Percentiles rank a stretch among this genome's conserved stretches.
Evolutionary conservation across 2,797 vertebrate genomes (phyloP).

Genomic region (Sitta carolinensis): DNA sequence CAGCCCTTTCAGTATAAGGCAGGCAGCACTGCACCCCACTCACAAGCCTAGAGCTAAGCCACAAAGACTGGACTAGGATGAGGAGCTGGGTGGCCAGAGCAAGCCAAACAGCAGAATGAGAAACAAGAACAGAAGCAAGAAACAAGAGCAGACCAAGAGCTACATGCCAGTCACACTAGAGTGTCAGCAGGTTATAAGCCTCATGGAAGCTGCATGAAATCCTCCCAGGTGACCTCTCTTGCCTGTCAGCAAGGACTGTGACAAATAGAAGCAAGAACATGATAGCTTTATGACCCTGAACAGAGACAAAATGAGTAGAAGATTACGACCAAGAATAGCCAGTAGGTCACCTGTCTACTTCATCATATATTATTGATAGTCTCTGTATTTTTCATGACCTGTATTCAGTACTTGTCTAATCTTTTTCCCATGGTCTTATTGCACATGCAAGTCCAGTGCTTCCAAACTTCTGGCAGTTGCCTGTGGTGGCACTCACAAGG

Average conservation of each 20-base stretch:
- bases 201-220: not conserved
- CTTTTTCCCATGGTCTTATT: not conserved
- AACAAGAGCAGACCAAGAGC: not conserved
- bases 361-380: not conserved
- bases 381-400: not conserved
- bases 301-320: not conserved
- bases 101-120: not conserved
- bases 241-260: not conserved
- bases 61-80: not conserved
- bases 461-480: not conserved
- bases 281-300: not conserved
- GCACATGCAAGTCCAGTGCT: not conserved
- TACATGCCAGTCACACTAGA: not conserved
- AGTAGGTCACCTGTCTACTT: not conserved
- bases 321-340: not conserved
- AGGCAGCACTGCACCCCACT: not conserved
- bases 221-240: not conserved
- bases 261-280: not conserved
- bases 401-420: not conserved
- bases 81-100: not conserved
- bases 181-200: not conserved
- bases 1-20: not conserved
- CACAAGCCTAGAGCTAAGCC: not conserved
- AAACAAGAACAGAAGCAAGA: not conserved
- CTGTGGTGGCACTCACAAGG: not conserved